phyloP scores from a whole-genome alignment of 2,113 vertebrate species.

The Camelus bactrianus region DNA sequence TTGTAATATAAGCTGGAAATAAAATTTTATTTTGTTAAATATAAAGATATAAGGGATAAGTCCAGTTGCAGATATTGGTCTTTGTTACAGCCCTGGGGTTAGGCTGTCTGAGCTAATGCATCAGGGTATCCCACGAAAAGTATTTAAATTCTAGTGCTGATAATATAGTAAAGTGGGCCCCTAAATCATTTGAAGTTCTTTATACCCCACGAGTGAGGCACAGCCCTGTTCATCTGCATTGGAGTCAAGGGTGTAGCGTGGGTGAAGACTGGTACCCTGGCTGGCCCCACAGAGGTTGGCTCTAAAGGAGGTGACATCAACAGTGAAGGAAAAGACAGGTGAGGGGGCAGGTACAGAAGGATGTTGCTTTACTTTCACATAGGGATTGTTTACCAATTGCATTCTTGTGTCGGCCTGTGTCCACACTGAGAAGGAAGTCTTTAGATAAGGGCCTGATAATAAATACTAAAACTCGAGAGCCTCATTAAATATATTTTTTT shows the following conservation, averaged over 20 bases:
- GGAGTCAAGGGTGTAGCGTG: not conserved
- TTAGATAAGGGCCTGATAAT: not conserved
- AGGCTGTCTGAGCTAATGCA: not conserved
- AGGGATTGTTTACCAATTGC: not conserved
- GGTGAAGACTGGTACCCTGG: not conserved
- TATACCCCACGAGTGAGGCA: accelerated
- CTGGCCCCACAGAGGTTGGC: not conserved
- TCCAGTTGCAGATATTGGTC: not conserved
- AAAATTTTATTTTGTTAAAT: not conserved
- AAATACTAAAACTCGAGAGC: not conserved
- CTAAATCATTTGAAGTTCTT: not conserved
- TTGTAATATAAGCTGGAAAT: not conserved
- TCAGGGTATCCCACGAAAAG: not conserved
- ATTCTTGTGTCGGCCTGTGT: not conserved
- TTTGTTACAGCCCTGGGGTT: not conserved
- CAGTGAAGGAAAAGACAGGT: not conserved
- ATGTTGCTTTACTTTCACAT: not conserved
- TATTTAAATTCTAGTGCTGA: not conserved
- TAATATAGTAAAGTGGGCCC: not conserved
- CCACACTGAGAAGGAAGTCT: not conserved
- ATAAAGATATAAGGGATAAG: not conserved
- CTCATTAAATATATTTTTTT: conserved; percentile 14
- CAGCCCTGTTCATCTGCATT: accelerated
- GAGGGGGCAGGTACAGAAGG: not conserved
- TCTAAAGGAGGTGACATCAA: not conserved